Evolutionary conservation across 2,113 vertebrate species (phyloP).

Genomic region (Anseranas semipalmata): DNA sequence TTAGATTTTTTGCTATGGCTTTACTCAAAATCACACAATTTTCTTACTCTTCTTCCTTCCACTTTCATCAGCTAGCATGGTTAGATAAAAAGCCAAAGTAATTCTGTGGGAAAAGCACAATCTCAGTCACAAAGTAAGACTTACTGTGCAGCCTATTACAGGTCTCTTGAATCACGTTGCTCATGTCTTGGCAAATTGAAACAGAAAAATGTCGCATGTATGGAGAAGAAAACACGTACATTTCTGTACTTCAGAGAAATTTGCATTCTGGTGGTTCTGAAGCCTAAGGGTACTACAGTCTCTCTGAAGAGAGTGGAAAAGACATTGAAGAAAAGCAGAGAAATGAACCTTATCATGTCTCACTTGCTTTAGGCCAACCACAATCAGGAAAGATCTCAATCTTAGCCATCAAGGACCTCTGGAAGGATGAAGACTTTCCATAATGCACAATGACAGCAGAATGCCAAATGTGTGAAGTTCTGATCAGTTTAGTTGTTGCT

Average conservation of each 20-base stretch:
- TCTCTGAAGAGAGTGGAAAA: not conserved
- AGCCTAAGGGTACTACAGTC: not conserved
- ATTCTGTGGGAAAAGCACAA: not conserved
- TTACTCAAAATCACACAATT: not conserved
- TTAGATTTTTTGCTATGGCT: not conserved
- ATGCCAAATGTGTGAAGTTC: not conserved
- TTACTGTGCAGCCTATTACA: not conserved
- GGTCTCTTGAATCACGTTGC: not conserved
- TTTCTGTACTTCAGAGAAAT: not conserved
- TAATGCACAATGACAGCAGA: not conserved
- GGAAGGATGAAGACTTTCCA: not conserved
- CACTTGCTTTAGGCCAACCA: not conserved
- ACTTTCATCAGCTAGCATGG: not conserved
- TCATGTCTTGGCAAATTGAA: not conserved
- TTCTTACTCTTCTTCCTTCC: not conserved
- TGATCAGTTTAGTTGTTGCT: not conserved
- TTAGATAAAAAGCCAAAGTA: not conserved
- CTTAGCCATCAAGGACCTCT: not conserved
- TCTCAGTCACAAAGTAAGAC: not conserved
- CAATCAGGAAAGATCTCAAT: not conserved
- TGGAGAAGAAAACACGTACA: not conserved
- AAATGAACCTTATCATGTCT: not conserved
- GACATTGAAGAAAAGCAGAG: not conserved
- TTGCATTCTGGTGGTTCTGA: not conserved
- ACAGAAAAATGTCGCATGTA: rapidly evolving